Evolutionary conservation across 2,113 vertebrate genomes (phyloP), one percentile per base, ranked within the genome.

Genomic region (Aphyosemion australe): DNA sequence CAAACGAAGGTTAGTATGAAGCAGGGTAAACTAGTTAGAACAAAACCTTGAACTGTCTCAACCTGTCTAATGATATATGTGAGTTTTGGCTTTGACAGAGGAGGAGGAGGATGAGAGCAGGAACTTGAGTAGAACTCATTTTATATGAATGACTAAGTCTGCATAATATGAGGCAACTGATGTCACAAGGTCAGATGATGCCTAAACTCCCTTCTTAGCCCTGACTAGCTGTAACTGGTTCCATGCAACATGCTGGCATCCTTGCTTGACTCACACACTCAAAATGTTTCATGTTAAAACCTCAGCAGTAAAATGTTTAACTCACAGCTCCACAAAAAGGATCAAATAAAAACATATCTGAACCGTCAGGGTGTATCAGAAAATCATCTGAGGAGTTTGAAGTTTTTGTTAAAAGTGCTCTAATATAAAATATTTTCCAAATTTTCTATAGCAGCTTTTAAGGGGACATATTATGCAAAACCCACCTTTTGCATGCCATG

Each of bases 1-100:
- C 43, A 45, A 45, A 19, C 4, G 18, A 16, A 53, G 60, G 49
- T 32, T 6, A 66, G 34, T 47, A 49, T 47, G 64, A 51, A 9
- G 32, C 8, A 34, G 16, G 51, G 19, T 65, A 53, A 51, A 70
- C 47, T 21, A 21, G 70, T 72, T 75, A 50, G 46, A 53, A 82
- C 76, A 64, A 49, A 60, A 80, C 32, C 60, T 61, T 34, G 57
- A 61, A 54, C 77, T 10, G 13, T 61, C 61, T 53, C 60, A 76
- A 87, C 87, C 77, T 89, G 83, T 65, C 72, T 69, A 58, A 58
- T 42, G 72, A 66, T 65, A 82, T 69, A 60, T 49, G 26, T 67
- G 61, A 76, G 50, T 84, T 82, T 72, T 50, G 31, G 61, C 45
- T 47, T 63, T 64, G 72, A 75, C 76, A 81, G 45, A 43, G 15